phyloP scores from a whole-genome alignment of 1,140 invertebrate genomes.

The Drosophila novamexicana region DNA sequence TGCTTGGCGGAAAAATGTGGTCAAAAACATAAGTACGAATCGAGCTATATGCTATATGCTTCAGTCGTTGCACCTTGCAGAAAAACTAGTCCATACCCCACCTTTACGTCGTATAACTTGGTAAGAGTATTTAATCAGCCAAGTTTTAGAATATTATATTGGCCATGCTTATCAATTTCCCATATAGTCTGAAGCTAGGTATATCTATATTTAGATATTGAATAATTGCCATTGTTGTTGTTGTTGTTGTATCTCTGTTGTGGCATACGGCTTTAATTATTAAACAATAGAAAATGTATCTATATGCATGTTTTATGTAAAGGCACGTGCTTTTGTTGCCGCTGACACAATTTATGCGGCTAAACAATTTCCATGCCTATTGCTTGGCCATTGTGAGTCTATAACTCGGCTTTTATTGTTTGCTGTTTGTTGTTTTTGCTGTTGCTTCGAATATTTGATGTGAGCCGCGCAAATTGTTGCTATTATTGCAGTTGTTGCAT shows the following conservation, averaged over 20 bases:
- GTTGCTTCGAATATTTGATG: constrained; percentile 2
- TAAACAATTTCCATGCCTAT: constrained; percentile 49
- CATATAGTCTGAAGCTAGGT: background rate
- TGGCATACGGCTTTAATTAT: constrained; percentile 18
- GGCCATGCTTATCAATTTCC: background rate
- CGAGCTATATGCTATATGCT: too few relatives aligned
- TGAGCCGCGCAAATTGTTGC: constrained; percentile 16
- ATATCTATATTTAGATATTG: constrained; percentile 11
- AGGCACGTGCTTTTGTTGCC: constrained; percentile 43
- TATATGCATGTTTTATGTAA: background rate
- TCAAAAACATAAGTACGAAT: too few relatives aligned
- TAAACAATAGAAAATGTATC: constrained; percentile 6
- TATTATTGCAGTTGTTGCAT: constrained; percentile 38
- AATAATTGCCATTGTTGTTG: constrained; percentile 18
- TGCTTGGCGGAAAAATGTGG: too few relatives aligned
- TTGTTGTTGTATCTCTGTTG: background rate
- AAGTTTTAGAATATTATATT: background rate
- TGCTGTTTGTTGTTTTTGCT: background rate
- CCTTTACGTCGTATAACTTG: too few relatives aligned
- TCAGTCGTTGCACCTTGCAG: too few relatives aligned
- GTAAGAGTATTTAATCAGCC: too few relatives aligned
- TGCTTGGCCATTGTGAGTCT: constrained; percentile 48
- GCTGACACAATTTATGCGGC: constrained; percentile 60
- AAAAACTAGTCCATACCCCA: too few relatives aligned
- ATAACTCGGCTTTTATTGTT: constrained; percentile 47